phyloP scores from a whole-genome alignment of 1,140 invertebrate species.

The Diuraphis noxia region DNA sequence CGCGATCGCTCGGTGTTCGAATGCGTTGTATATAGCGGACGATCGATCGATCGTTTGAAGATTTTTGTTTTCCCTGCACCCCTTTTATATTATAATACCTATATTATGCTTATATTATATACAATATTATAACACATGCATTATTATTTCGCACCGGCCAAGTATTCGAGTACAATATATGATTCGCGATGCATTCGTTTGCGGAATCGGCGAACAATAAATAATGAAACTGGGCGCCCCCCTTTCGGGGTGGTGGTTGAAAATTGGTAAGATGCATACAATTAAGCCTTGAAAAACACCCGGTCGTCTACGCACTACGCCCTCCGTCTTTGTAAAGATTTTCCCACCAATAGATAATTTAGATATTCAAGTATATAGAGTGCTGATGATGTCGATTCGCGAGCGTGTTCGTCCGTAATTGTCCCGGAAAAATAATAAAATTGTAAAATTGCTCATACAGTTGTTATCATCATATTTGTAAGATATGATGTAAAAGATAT shows the following conservation, averaged over 20 bases:
- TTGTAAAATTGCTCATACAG: too few species aligned
- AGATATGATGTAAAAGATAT: neutral
- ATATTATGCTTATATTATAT: neutral
- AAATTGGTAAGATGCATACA: neutral
- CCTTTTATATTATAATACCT: neutral
- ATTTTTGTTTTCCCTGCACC: neutral
- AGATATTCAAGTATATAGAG: neutral
- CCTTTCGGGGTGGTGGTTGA: neutral
- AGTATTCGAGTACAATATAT: neutral
- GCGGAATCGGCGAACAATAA: too few species aligned
- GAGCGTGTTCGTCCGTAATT: neutral
- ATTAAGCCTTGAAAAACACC: neutral
- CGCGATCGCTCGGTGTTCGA: neutral
- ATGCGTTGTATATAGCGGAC: neutral
- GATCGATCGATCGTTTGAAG: conserved; percentile 5
- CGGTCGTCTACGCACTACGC: neutral
- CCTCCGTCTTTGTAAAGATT: neutral
- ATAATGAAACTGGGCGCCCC: too few species aligned
- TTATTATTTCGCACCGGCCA: neutral
- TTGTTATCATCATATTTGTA: neutral
- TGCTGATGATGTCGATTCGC: neutral
- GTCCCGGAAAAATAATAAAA: too few species aligned
- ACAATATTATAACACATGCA: neutral
- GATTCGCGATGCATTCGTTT: neutral
- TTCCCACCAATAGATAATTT: neutral